A percentile compares a stretch with the other conserved stretches of the same genome.
Conservation (phyloP, 1,140 invertebrate genomes). For the Lepidurus couesii region DNA sequence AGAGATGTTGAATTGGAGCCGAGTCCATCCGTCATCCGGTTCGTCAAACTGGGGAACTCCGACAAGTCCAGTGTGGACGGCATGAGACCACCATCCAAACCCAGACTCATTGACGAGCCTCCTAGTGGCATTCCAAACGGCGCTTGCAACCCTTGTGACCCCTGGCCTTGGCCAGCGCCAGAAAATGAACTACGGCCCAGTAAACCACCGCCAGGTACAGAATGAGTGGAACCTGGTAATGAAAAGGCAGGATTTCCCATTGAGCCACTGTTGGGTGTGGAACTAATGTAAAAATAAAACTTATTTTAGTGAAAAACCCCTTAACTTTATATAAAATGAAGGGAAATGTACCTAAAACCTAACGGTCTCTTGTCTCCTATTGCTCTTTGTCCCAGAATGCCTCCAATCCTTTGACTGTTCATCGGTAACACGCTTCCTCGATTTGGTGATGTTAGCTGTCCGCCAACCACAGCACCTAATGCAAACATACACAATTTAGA, state of each 20-base stretch:
- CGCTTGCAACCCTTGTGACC: constrained; percentile 32
- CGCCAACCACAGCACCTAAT: constrained; percentile 24
- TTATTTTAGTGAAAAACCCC: background rate
- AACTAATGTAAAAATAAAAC: background rate
- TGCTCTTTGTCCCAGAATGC: constrained; percentile 33
- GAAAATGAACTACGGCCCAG: constrained; percentile 19
- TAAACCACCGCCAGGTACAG: constrained; percentile 30
- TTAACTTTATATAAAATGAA: background rate
- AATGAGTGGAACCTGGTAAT: constrained; percentile 29
- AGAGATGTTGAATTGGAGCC: constrained; percentile 24
- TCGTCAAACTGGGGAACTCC: constrained; percentile 83
- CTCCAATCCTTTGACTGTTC: constrained; percentile 26
- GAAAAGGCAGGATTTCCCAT: constrained; percentile 27
- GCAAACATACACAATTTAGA: background rate
- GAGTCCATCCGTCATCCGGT: constrained; percentile 46
- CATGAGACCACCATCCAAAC: constrained; percentile 30
- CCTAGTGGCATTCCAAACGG: constrained; percentile 33
- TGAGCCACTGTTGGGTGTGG: constrained; percentile 11
- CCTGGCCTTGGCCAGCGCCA: constrained; percentile 31
- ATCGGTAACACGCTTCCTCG: constrained; percentile 30
- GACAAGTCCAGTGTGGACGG: constrained; percentile 78
- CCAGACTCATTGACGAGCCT: background rate
- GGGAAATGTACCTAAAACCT: constrained; percentile 25
- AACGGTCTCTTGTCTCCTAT: constrained; percentile 33
- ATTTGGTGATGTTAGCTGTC: constrained; percentile 32